phyloP scores from a whole-genome alignment of 2,797 vertebrate species.

The Tragopan temminckii region DNA sequence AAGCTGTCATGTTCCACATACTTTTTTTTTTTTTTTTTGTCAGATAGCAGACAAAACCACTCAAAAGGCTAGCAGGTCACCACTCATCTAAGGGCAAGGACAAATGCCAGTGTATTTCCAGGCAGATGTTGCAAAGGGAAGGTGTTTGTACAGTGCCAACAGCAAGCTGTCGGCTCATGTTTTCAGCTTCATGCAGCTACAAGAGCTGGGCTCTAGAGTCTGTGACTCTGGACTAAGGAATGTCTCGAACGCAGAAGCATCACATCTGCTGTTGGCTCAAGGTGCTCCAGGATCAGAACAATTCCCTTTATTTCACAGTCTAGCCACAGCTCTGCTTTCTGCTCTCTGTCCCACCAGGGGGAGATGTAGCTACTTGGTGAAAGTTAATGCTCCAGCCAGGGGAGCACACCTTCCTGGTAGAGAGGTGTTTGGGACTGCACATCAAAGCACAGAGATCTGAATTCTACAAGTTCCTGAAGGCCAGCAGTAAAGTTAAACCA shows the following conservation, averaged over 20 bases:
- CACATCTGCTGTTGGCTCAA: not conserved
- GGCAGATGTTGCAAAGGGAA: constrained; percentile 16
- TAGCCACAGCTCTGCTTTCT: not conserved
- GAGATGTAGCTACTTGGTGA: constrained; percentile 46
- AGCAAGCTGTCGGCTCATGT: not conserved
- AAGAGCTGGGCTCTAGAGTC: not conserved
- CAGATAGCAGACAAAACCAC: not conserved
- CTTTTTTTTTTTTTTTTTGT: not conserved
- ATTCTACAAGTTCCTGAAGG: not conserved
- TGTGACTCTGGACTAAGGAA: constrained; percentile 49
- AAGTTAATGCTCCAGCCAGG: not conserved
- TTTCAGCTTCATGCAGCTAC: constrained; percentile 26
- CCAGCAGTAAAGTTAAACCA: not conserved
- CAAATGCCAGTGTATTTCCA: not conserved
- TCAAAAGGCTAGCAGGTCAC: not conserved
- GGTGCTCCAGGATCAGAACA: not conserved
- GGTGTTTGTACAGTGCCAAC: not conserved
- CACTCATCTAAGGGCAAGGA: not conserved
- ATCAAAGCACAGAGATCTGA: not conserved
- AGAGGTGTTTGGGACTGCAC: not conserved
- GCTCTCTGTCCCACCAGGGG: constrained; percentile 60
- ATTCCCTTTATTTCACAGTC: not conserved
- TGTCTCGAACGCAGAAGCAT: constrained; percentile 13
- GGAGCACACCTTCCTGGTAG: accelerated
- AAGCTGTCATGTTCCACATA: not conserved